Base-by-base conservation (phyloP, 2,888 invertebrate genomes). In the Balanococcus diminutus region DNA sequence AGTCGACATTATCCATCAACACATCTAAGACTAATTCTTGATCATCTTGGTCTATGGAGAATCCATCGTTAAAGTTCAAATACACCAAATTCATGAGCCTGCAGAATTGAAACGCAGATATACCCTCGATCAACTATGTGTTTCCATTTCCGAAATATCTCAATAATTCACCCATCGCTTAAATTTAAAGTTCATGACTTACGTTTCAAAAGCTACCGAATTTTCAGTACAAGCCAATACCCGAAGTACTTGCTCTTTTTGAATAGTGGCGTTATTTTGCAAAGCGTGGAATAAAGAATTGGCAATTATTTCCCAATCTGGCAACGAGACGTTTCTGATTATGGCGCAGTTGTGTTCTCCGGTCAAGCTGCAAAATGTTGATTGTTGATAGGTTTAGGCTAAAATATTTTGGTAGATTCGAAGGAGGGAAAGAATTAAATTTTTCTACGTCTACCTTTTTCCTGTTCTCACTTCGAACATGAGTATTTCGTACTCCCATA, bases 1-100 rank as follows among this genome's bases (percentile, higher is more conserved):
- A 72, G 28, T 85, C 28, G 1, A 46, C 36, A n/a, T 84, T 72
- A 19, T 67, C 36, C 84, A 72, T 67, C 36, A 36, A 36, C 9
- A 67, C 67, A 67, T 67, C 51, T 14, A 85, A 42, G 19, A 85
- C 75, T 14, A 75, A 79, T 28, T 46, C 28, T 14, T 85, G 85
- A 79, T 85, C 79, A 51, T 75, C 31, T 46, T 85, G 72, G n/a
- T 36, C 42, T 19, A 85, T 46, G 2, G 79, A 36, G 46, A 87
- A 85, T 11, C 86, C 86, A 11, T 87, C 87, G 16, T 87, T 87
- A 32, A 87, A 87, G 39, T 87, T 89, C 42, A 89, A 87, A 46
- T 88, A 89, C 67, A 89, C 87, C 9, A 88, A 88, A 61, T 89
- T 88, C 86, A 88, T 88, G 39, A 88, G 25, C n/a, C 79, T 85